Base-by-base conservation (phyloP, 2,888 invertebrate species). In the Drosophila monieri region DNA sequence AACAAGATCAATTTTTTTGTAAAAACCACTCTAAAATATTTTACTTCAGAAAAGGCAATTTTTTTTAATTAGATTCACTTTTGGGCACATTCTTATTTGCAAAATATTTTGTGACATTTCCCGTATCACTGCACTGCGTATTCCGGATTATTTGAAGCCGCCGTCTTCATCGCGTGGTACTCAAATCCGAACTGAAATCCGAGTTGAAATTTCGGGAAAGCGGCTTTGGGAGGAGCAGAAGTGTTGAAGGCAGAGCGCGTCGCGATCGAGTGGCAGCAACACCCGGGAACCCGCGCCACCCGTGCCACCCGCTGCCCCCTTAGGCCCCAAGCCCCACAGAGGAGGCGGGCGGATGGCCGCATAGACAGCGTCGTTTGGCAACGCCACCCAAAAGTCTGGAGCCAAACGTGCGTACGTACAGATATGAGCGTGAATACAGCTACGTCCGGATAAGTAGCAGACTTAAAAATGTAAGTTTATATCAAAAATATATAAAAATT, bases 181-280 rank as follows among this genome's bases (percentile, higher is more conserved):
- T 89, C 89, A 90, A 91, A 90, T 90, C 89, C 88, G 87, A 90
- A 91, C 91, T 90, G 78, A 90, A 88, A 89, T 90, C 89, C 89
- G 87, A 90, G 90, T 90, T 90, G 79, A 90, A 88, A 85, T 89
- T 85, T 90, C 86, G 85, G 85, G 88, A 78, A 90, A 90, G 88
- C 83, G 88, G 84, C 88, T 85, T 86, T 84, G 89, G 88, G 81
- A 88, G 39, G 39, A 41, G 76, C 60, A 60, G 72, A 88, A 88
- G 89, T 86, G 71, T 64, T 87, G 85, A 85, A 85, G 80, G 76
- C 84, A 84, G 84, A 76, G 72, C 35, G 70, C 15, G 53, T 69
- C 53, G 64, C 71, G 60, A 47, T 73, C 41, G 73, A 71, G 44
- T 74, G 52, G 59, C 41, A 54, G 46, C 56, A 56, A 52, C 57